Evolutionary conservation across 2,113 vertebrate species (phyloP), one percentile per base, ranked within the genome.

Genomic region (Oncorhynchus gorbuscha): DNA sequence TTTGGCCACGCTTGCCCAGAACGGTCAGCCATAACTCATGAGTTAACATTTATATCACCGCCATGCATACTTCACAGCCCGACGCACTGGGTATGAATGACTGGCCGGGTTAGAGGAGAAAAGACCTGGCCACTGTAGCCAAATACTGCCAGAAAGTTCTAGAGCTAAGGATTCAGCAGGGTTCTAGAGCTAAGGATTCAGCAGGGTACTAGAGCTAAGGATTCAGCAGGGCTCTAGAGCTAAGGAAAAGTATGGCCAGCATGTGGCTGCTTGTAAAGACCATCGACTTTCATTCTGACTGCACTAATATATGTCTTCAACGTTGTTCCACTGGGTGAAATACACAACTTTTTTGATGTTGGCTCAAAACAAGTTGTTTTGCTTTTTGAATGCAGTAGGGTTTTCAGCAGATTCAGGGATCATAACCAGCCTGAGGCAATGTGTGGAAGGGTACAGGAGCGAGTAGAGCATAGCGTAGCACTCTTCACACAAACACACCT

Each of bases 381-480:
- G 83, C 68, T 80, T 76, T 88, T 85, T 87, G 84, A 89, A 91
- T 39, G 35, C 67, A n/a, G 45, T 35, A 30, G 61, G 71, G 70
- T 72, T 73, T 78, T 77, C 83, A 78, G 78, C 65, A 78, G 78
- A 78, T 82, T 80, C 75, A 67, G 69, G 75, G 72, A 83, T 66
- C 71, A 72, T 22, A 79, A 73, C 76, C 78, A 71, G 81, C 80
- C 78, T 76, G 20, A 62, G 74, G 79, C 76, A 72, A 75, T n/a
- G 39, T 67, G 65, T 26, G 11, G 22, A 28, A 72, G 64, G 39
- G 58, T 4, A 16, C 69, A 76, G 61, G 30, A 69, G 61, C 26
- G 1, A 62, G 69, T 14, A 68, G 69, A n/a, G 59, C 68, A 83
- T 72, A 82, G 58, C 58, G 72, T 13, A 0, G 26, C 4, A 71